These are phyloP conservation scores for Lithophane leautieri DNA, from an alignment of 2,888 invertebrate species.

Conservation along the genomic window DNA sequence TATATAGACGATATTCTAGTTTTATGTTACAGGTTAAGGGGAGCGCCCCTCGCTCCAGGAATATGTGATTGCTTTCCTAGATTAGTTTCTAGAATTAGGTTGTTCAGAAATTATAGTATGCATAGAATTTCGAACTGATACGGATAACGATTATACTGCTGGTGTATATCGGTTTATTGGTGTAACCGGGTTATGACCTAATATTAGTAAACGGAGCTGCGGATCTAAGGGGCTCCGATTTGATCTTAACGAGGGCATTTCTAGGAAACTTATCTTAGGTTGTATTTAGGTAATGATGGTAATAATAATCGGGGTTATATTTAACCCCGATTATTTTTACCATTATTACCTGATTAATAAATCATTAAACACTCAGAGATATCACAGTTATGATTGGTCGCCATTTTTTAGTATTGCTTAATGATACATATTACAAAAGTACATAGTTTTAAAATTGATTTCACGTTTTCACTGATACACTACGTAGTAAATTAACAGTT, in stretches of 20 bases:
- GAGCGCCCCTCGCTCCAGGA: neutral
- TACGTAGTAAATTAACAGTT: neutral
- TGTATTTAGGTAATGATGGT: neutral
- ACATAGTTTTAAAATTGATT: neutral
- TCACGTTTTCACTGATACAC: neutral
- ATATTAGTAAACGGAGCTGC: conserved; percentile 1
- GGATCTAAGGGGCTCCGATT: conserved; percentile 14
- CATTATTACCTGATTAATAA: too few relatives aligned
- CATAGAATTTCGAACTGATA: conserved; percentile 51
- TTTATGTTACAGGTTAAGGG: conserved; percentile 23
- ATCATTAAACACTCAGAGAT: neutral
- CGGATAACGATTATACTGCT: conserved; percentile 42
- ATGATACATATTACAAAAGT: neutral
- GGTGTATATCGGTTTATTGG: conserved; percentile 45
- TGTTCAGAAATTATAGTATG: conserved; percentile 52
- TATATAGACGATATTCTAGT: conserved; percentile 43
- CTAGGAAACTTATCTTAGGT: neutral
- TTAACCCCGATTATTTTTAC: too few relatives aligned
- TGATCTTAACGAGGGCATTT: conserved; percentile 34
- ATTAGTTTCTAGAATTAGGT: conserved; percentile 58
- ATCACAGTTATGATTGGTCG: neutral
- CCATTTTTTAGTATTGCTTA: neutral
- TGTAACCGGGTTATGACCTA: conserved; percentile 24
- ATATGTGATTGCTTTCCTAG: conserved; percentile 54
- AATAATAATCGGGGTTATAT: neutral